Evolutionary conservation across 2,113 vertebrate species (phyloP).

Genomic region (Datnioides undecimradiatus): DNA sequence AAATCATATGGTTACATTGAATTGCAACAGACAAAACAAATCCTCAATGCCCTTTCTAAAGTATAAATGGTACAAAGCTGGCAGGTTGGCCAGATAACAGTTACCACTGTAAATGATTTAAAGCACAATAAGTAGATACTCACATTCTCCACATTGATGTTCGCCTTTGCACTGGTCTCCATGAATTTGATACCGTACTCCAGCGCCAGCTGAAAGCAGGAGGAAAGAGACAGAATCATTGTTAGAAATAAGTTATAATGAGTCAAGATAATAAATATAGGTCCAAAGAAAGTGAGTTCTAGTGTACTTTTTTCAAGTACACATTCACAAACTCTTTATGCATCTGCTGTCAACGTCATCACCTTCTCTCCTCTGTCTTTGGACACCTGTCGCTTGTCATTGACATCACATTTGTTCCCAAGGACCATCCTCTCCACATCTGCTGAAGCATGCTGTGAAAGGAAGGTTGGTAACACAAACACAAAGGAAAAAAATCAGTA

Average conservation of each 20-base stretch:
- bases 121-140: conserved; percentile 75
- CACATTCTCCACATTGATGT: conserved; percentile 98
- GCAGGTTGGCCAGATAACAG: not conserved
- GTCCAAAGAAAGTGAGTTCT: rapidly evolving
- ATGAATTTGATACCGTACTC: conserved; percentile 99
- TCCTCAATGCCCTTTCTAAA: not conserved
- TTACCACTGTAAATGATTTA: not conserved
- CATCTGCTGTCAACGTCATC: conserved; percentile 29
- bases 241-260: not conserved
- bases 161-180: conserved; percentile 99
- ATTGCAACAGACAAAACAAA: not conserved
- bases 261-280: not conserved
- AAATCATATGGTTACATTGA: too few relatives aligned
- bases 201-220: conserved; percentile 87
- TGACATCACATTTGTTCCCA: conserved; percentile 98
- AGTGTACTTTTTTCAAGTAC: not conserved
- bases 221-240: conserved; percentile 29
- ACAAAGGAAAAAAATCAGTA: not conserved
- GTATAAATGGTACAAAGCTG: not conserved
- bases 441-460: conserved; percentile 92
- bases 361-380: conserved; percentile 96
- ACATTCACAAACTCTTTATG: not conserved
- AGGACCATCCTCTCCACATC: conserved; percentile 99
- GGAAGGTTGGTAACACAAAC: not conserved
- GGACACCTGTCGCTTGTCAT: conserved; percentile 97